These are phyloP conservation scores for Ariolimax columbianus DNA, from an alignment of 2,888 invertebrate species.

Conservation along the genomic window DNA sequence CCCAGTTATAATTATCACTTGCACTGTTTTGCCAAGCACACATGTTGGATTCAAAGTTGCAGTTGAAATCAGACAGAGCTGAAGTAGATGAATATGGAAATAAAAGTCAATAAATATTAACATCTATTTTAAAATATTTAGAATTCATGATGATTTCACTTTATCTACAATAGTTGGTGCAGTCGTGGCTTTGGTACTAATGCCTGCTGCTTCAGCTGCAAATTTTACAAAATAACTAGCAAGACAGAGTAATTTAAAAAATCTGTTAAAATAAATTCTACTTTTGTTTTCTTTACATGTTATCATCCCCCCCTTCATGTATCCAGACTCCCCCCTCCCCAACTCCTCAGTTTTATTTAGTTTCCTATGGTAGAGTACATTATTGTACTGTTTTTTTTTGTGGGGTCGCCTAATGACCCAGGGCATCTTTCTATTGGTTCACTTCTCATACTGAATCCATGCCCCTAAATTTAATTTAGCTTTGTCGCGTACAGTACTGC, in stretches of 20 bases:
- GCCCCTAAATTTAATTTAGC: too few relatives aligned
- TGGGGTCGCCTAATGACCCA: too few relatives aligned
- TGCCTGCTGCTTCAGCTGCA: neutral
- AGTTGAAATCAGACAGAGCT: slow-evolving; percentile 61
- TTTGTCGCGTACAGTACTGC: too few relatives aligned
- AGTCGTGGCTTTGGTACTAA: neutral
- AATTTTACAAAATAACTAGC: neutral
- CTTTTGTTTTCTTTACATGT: too few relatives aligned
- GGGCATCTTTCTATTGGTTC: too few relatives aligned
- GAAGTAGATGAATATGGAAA: neutral
- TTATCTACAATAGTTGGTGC: neutral
- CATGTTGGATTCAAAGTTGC: slow-evolving; percentile 70
- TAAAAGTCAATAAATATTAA: neutral
- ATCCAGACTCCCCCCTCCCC: too few relatives aligned
- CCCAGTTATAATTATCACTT: slow-evolving; percentile 70
- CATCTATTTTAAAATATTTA: neutral
- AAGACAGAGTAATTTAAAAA: neutral
- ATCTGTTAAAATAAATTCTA: too few relatives aligned
- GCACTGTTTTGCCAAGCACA: slow-evolving; percentile 70
- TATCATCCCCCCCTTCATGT: too few relatives aligned
- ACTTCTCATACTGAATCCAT: too few relatives aligned
- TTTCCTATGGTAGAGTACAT: too few relatives aligned
- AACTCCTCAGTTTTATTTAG: too few relatives aligned
- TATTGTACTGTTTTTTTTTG: too few relatives aligned
- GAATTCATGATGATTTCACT: neutral